Conservation (phyloP, 2,888 invertebrate genomes). For the Acronicta leporina region DNA sequence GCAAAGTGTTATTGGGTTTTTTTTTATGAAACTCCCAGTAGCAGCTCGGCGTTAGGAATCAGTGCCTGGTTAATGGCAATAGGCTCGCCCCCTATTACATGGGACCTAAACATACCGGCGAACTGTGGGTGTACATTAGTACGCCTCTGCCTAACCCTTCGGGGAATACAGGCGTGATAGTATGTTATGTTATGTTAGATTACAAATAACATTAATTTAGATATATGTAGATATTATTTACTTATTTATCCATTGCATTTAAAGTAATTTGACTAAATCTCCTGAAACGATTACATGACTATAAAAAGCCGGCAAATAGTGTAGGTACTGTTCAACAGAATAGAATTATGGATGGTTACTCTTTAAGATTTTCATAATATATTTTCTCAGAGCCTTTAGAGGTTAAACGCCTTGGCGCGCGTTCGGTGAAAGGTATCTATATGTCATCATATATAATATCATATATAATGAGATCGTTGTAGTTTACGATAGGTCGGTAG, state of each 20-base stretch:
- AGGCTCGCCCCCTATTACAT: no score
- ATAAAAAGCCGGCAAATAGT: constrained; percentile 14
- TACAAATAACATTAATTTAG: no score
- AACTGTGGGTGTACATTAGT: no score
- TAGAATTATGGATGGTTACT: not conserved
- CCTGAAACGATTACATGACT: constrained; percentile 13
- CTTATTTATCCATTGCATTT: constrained; percentile 31
- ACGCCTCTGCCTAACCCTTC: no score
- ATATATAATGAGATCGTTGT: constrained; percentile 37
- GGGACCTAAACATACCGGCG: no score
- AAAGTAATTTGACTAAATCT: constrained; percentile 21
- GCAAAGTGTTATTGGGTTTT: no score
- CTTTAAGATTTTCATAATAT: constrained; percentile 17
- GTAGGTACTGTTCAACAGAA: constrained; percentile 10
- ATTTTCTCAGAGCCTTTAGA: constrained; percentile 21
- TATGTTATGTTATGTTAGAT: no score
- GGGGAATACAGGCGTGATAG: no score
- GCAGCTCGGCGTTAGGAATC: no score
- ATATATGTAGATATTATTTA: not conserved
- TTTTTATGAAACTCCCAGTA: no score
- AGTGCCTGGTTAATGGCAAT: no score
- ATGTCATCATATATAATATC: constrained; percentile 2
- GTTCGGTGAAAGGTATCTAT: constrained; percentile 37
- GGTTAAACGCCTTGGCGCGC: constrained; percentile 22
- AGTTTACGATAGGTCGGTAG: constrained; percentile 48